Evolutionary conservation across 2,113 vertebrate genomes (phyloP), one percentile per base, ranked within the genome.

Genomic region (Chloebia gouldiae): DNA sequence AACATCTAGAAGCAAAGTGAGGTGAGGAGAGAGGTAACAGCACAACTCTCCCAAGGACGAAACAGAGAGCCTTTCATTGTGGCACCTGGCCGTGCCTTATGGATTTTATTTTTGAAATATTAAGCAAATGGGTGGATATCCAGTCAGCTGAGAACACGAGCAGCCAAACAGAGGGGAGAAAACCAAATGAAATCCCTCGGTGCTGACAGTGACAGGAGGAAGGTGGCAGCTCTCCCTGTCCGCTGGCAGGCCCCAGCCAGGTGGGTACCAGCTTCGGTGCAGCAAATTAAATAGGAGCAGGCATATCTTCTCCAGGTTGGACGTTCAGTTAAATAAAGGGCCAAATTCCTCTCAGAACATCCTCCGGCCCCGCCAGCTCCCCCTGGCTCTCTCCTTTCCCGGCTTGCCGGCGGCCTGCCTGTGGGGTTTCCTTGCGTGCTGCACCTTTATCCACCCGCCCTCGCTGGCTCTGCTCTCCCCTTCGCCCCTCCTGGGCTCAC

Each of bases 391-490:
- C 30, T 99, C 99, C 95, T 98, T 98, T 78, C 96, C 98, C 1
- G 63, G 71, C 91, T 99, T 98, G 93, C 98, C 92, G 13, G 98
- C 89, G 10, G 81, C 73, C 63, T 97, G 98, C 89, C 98, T 98
- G 73, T 97, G 96, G 63, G 98, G 70, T 97, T 98, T 99, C 95
- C 98, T 99, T 2, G 95, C 95, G 18, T 99, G 97, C 82, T 99
- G 98, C 93, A 99, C 99, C 96, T 98, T 99, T 82, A 98, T 99
- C 99, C 99, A 99, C 3, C 98, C 99, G 4, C 98, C 98, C 9
- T 99, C 99, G 11, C 95, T 96, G 80, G 83, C 96, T 96, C 97
- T 98, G 96, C 90, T 94, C 59, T 98, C 98, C 59, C 98, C 98
- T 54, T 97, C 97, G 11, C 96, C 95, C 66, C 94, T 96, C 66